A percentile compares a stretch with the other conserved stretches of the same genome.
Conservation (phyloP, 2,888 invertebrate species). For the Rotaria sp. region DNA sequence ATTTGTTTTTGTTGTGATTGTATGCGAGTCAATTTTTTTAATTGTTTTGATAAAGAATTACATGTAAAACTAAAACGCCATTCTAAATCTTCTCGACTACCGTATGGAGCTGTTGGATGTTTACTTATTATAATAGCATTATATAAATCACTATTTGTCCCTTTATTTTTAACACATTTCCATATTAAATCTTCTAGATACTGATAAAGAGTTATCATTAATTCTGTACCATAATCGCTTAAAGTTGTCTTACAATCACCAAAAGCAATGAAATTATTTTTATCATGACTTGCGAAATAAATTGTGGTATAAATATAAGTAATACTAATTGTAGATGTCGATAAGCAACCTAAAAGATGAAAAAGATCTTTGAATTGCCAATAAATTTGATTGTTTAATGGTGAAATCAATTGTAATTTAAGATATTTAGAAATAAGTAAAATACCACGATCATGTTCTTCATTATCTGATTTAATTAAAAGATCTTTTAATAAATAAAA, state of each 20-base stretch:
- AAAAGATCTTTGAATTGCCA: conserved; percentile 30
- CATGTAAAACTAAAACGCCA: neutral
- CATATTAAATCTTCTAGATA: neutral
- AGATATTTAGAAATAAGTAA: conserved; percentile 32
- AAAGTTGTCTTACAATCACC: neutral
- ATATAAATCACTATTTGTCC: too few species aligned
- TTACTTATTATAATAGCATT: too few species aligned
- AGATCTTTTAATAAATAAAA: conserved; percentile 14
- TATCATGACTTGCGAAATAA: neutral
- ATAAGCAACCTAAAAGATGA: neutral
- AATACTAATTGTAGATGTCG: neutral
- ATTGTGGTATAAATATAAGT: neutral
- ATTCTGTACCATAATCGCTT: neutral
- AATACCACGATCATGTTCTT: neutral
- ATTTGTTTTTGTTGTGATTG: neutral
- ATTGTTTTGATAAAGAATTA: too few species aligned
- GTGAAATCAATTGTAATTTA: conserved; percentile 7
- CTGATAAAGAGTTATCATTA: neutral
- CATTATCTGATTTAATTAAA: neutral
- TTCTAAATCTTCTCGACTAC: neutral
- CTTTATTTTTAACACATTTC: too few species aligned
- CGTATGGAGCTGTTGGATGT: neutral
- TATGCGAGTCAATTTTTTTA: neutral
- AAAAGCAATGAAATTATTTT: neutral
- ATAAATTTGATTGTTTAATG: neutral